Base-by-base conservation (phyloP, 2,888 invertebrate genomes). In the Vanessa cardui region DNA sequence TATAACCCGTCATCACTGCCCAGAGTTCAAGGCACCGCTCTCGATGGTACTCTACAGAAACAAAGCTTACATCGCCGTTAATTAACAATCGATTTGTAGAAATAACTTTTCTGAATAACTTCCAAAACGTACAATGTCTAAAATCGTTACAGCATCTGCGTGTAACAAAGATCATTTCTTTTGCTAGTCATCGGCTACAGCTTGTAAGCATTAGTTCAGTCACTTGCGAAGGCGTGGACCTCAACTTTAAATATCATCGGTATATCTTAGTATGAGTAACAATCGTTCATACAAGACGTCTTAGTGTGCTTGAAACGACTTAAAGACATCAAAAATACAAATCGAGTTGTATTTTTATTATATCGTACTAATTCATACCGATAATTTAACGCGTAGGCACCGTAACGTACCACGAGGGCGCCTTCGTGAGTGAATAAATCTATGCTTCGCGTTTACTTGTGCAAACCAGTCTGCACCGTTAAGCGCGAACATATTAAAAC, bases 41-140 rank as follows among this genome's bases (percentile, higher is more conserved):
- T 54, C 26, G 52, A 31, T 54, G 52, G 52, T 31, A 54, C 7
- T 54, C 31, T n/a, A n/a, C 26, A 31, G 26, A 31, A 31, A 54
- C 8, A 49, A 49, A 49, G 20, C 26, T 54, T 16, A 54, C 26
- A 54, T 31, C 52, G 52, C 31, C 52, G 52, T 54, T 31, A 31
- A 16, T 26, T 54, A 54, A n/a, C 31, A 54, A 54, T 26, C 52
- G 31, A 16, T 54, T 31, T 49, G 18, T 54, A 54, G 31, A 54
- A 54, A 54, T 54, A 54, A 7, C 16, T n/a, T 54, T 31, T 54
- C 16, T 31, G 52, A n/a, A 54, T 31, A 31, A 54, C 8, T 7
- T 31, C 31, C 31, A 54, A 31, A 26, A 31, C 26, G 18, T 33
- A 33, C 20, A 9, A 31, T 26, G 31, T 33, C 33, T 12, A 26